phyloP scores from a whole-genome alignment of 2,113 vertebrate genomes.

The Corythornis vintsioides region DNA sequence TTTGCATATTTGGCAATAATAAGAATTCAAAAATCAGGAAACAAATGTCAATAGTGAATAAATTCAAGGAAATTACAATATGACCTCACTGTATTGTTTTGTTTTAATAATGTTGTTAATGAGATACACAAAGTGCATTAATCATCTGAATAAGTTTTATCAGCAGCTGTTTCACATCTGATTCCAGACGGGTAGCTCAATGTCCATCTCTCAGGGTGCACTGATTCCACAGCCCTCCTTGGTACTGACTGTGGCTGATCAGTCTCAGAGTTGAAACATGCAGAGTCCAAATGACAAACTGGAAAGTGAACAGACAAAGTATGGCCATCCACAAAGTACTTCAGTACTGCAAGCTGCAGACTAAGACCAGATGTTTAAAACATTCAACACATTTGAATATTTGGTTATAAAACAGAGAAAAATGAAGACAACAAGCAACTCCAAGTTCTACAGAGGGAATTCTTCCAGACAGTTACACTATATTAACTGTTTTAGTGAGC shows the following conservation, averaged over 20 bases:
- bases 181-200: not conserved
- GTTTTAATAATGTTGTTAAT: not conserved
- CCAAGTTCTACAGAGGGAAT: not conserved
- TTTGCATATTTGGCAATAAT: not conserved
- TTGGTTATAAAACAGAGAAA: constrained; percentile 5
- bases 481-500: not conserved
- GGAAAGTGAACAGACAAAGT: not conserved
- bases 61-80: not conserved
- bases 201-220: not conserved
- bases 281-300: not conserved
- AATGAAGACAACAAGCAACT: not conserved
- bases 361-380: not conserved
- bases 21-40: not conserved
- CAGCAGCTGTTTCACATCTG: not conserved
- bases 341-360: not conserved
- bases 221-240: not conserved
- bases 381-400: not conserved
- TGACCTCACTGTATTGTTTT: not conserved
- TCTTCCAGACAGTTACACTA: not conserved
- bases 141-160: not conserved
- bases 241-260: not conserved
- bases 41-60: not conserved
- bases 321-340: not conserved
- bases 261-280: not conserved
- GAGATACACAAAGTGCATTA: not conserved